Conservation (phyloP, 2,888 invertebrate species). For the Crioceris asparagi region DNA sequence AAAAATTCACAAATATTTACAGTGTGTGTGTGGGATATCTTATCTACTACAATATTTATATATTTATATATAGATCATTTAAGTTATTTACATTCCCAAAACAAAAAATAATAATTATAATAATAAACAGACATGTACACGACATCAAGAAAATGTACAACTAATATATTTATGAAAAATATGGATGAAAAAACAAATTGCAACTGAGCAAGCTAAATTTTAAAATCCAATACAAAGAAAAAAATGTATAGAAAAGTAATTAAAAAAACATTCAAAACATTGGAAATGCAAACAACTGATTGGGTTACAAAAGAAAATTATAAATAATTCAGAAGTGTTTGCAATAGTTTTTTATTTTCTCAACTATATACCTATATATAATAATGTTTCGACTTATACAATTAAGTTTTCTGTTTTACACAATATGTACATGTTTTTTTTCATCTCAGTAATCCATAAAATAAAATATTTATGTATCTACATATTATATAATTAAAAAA, state of each 20-base stretch:
- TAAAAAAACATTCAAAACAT: slow-evolving; percentile 18
- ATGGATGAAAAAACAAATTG: slow-evolving; percentile 15
- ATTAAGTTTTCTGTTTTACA: slow-evolving; percentile 20
- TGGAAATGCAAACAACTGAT: slow-evolving; percentile 28
- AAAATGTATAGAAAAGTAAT: slow-evolving; percentile 19
- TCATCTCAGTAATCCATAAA: slow-evolving; percentile 16
- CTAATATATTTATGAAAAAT: slow-evolving; percentile 16
- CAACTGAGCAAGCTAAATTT: slow-evolving; percentile 17
- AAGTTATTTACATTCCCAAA: slow-evolving; percentile 29
- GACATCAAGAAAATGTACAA: slow-evolving; percentile 21
- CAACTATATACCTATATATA: slow-evolving; percentile 5
- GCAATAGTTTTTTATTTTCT: slow-evolving; percentile 3
- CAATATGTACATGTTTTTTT: slow-evolving; percentile 23
- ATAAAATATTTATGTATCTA: slow-evolving; percentile 20
- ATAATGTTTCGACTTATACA: slow-evolving; percentile 16
- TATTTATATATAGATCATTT: slow-evolving; percentile 27
- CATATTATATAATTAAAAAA: slow-evolving; percentile 5
- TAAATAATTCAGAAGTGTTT: slow-evolving; percentile 20
- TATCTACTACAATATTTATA: slow-evolving; percentile 22
- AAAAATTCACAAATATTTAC: slow-evolving; percentile 37
- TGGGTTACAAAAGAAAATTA: slow-evolving; percentile 17
- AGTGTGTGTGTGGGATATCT: slow-evolving; percentile 26
- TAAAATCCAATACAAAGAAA: slow-evolving; percentile 10
- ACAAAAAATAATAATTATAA: slow-evolving; percentile 16
- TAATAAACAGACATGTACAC: slow-evolving; percentile 20